Evolutionary conservation across 2,888 invertebrate genomes (phyloP).

Genomic region (Cheilosia scutellata): DNA sequence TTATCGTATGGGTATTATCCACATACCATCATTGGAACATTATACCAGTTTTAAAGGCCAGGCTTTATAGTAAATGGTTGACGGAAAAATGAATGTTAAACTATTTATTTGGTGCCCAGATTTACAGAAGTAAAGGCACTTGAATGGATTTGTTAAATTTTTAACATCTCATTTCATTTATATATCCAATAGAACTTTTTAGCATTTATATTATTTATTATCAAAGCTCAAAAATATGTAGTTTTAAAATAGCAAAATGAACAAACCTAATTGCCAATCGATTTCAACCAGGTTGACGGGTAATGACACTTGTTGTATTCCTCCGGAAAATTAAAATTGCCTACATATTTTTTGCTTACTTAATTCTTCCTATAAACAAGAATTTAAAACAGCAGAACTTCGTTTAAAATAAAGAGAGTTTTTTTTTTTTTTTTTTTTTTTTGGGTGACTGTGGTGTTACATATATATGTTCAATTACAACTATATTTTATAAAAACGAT

Average conservation of each 20-base stretch:
- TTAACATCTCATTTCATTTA: background rate
- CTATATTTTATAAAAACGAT: slow-evolving; percentile 31
- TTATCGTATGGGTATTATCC: slow-evolving; percentile 7
- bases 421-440: background rate
- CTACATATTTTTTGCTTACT: background rate
- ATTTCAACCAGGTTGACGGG: slow-evolving; percentile 17
- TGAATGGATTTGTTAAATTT: slow-evolving; percentile 32
- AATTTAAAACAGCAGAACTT: background rate
- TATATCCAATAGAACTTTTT: background rate
- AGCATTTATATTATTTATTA: background rate
- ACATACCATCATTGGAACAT: slow-evolving; percentile 1
- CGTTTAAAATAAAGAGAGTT: background rate
- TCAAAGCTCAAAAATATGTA: background rate
- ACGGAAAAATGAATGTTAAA: slow-evolving; percentile 10
- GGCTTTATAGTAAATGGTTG: slow-evolving; percentile 14
- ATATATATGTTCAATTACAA: slow-evolving; percentile 26
- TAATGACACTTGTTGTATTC: background rate
- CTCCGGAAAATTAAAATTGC: slow-evolving; percentile 1
- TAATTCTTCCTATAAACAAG: background rate
- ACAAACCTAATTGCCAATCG: background rate
- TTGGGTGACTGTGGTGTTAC: slow-evolving; percentile 23
- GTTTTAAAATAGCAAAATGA: background rate
- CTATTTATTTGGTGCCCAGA: slow-evolving; percentile 24
- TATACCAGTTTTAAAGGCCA: background rate
- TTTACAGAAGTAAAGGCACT: slow-evolving; percentile 49